Evolutionary conservation across 2,113 vertebrate genomes (phyloP), one percentile per base, ranked within the genome.

Genomic region (Gopherus evgoodei): DNA sequence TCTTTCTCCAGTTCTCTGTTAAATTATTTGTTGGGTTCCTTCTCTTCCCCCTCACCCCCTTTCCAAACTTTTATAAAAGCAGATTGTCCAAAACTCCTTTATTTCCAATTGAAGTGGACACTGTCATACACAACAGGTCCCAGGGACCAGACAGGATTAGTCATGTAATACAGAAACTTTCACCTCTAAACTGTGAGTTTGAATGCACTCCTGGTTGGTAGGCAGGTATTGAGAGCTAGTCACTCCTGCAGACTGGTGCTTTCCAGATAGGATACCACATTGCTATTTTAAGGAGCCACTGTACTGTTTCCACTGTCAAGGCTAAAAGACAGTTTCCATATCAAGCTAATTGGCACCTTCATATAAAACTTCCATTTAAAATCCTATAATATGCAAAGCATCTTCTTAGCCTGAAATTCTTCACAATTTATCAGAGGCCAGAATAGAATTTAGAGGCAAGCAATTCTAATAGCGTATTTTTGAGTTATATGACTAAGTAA

Each of bases 291-390:
- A 22, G 27, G 19, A 86, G 13, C 57, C 86, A 22, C 35, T 44
- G 14, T 25, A 44, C 38, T n/a, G 72, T 16, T 57, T 49, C 53
- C 75, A 35, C 21, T 88, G 19, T 59, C 54, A 80, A 80, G 25
- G 29, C 47, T 78, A 56, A 95, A 94, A 0, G 7, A 83, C 27
- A 72, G 78, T 5, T 24, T 47, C 56, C 11, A 50, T 88, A 83
- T 93, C 89, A 93, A 96, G 14, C 5, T 76, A 47, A 31, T 93
- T 93, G 35, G 19, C 82, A 38, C 56, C 69, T 62, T 78, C 53
- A 47, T 81, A 90, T 21, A 3, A 93, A 52, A 83, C 90, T 83
- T 91, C 56, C 72, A 50, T 88, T 95, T 88, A 72, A 95, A 81
- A 96, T 59, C 47, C 91, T 84, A n/a, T 8, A 62, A 83, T 90